Evolutionary conservation across 1,140 invertebrate genomes (phyloP).

Genomic region (Oedothorax gibbosus): DNA sequence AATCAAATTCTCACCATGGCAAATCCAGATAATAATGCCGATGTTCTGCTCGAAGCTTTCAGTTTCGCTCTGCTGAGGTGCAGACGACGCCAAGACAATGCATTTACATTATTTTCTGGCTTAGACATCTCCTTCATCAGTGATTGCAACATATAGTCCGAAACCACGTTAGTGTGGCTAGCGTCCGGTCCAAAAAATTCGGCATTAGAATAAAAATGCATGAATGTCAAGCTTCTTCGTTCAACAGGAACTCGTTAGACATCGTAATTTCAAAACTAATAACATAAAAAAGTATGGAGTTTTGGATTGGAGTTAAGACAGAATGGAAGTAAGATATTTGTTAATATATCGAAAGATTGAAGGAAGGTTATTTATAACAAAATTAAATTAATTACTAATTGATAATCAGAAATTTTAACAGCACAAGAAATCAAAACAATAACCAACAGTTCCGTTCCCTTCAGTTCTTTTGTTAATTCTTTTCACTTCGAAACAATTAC

Average conservation of each 20-base stretch:
- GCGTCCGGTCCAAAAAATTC: constrained; percentile 52
- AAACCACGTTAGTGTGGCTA: constrained; percentile 50
- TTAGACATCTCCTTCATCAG: constrained; percentile 59
- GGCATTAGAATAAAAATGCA: constrained; percentile 60
- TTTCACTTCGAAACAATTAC: no score
- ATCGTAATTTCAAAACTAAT: constrained; percentile 7
- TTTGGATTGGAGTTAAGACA: no score
- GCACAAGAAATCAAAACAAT: no score
- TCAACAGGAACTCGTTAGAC: background rate
- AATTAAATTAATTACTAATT: no score
- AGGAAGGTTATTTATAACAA: no score
- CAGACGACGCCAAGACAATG: constrained; percentile 82
- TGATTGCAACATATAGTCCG: constrained; percentile 53
- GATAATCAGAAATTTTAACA: no score
- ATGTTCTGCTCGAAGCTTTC: constrained; percentile 87
- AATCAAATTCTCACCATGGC: constrained; percentile 82
- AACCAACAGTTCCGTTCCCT: no score
- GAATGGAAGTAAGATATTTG: no score
- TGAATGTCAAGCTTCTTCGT: constrained; percentile 37
- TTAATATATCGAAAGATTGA: no score
- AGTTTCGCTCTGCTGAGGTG: constrained; percentile 86
- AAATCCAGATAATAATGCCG: constrained; percentile 92
- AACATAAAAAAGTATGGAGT: no score
- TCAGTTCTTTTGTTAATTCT: no score
- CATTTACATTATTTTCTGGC: constrained; percentile 62